Percentiles rank a stretch among this genome's conserved stretches.
Evolutionary conservation across 1,140 invertebrate genomes (phyloP).

Genomic region (Bombus sylvicola): DNA sequence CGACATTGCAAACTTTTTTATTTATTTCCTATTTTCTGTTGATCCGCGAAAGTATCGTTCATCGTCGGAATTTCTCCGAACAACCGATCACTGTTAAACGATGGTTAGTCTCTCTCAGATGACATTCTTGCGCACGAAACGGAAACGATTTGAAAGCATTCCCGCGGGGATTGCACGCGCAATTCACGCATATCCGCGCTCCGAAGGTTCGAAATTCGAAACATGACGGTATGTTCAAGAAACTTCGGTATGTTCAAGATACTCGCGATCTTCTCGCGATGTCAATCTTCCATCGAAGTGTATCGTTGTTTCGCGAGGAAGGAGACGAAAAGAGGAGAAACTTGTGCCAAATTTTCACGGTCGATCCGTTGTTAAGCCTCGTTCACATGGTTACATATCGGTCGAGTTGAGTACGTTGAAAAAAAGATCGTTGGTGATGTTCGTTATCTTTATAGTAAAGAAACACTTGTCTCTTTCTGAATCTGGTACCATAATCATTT

Average conservation of each 20-base stretch:
- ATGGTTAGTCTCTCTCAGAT: slow-evolving; percentile 12
- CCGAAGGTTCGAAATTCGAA: slow-evolving; percentile 24
- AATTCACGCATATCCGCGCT: not conserved
- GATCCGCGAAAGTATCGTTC: not conserved
- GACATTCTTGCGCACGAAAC: slow-evolving; percentile 12
- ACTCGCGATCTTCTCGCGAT: slow-evolving; percentile 13
- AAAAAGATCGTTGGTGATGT: not conserved
- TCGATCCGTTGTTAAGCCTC: not conserved
- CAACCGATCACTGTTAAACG: not conserved
- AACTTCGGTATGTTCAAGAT: not conserved
- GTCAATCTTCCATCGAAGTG: not conserved
- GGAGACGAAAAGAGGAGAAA: not conserved
- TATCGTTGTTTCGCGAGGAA: slow-evolving; percentile 2
- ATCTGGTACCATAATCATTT: not conserved
- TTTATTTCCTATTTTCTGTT: not conserved
- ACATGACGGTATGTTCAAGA: not conserved
- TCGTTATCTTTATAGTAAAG: not conserved
- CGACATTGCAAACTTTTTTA: not conserved
- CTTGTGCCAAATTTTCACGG: slow-evolving; percentile 63
- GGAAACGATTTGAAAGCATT: slow-evolving; percentile 49
- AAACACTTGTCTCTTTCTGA: not conserved
- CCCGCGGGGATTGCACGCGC: not conserved
- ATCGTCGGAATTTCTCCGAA: slow-evolving; percentile 9
- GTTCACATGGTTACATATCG: not conserved
- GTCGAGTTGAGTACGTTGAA: not conserved